phyloP scores from a whole-genome alignment of 2,113 vertebrate species.

The Nipponia nippon region DNA sequence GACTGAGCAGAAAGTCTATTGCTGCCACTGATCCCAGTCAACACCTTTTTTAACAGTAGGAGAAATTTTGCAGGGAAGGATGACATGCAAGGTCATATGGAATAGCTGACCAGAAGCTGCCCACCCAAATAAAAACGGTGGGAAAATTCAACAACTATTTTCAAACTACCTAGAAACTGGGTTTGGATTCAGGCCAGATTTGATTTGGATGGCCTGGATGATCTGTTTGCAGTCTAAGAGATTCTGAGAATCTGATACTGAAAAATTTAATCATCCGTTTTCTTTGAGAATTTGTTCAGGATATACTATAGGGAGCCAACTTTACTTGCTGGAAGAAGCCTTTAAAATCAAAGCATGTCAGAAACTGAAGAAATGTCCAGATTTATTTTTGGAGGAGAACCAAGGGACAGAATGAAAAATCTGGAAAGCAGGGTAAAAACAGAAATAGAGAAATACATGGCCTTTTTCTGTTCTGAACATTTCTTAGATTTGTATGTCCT shows the following conservation, averaged over 20 bases:
- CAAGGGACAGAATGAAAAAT: background rate
- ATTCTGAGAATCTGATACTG: background rate
- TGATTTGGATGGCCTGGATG: background rate
- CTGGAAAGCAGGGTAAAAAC: background rate
- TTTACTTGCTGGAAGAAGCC: background rate
- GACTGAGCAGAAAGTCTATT: background rate
- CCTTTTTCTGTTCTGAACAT: background rate
- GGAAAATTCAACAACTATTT: background rate
- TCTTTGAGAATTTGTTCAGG: background rate
- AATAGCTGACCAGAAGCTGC: background rate
- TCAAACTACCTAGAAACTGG: background rate
- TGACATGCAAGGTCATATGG: background rate
- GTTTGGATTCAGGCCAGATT: background rate
- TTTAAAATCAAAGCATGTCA: slow-evolving; percentile 18
- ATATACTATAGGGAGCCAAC: background rate
- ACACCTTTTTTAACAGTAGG: background rate
- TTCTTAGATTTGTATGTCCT: background rate
- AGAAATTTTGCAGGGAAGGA: background rate
- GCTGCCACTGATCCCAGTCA: background rate
- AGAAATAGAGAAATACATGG: background rate
- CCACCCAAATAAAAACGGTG: background rate
- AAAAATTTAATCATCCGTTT: background rate
- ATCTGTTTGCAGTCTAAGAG: background rate
- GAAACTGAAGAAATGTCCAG: background rate
- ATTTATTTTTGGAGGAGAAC: slow-evolving; percentile 23